A percentile compares a stretch with the other conserved stretches of the same genome.
phyloP scores from a whole-genome alignment of 2,888 invertebrate species.

The Lutraria lutraria region DNA sequence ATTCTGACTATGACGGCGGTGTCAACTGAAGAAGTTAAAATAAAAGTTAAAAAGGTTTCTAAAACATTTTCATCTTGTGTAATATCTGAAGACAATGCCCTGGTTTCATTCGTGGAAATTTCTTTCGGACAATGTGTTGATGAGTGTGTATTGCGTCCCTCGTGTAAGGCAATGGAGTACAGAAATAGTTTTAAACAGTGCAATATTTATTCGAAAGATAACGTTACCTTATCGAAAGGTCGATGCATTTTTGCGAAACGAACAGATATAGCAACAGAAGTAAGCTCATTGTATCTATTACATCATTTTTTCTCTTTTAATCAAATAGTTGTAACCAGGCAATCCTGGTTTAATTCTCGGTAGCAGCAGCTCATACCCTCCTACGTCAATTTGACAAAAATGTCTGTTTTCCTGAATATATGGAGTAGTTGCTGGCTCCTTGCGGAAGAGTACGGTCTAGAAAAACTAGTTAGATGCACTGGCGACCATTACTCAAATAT shows the following conservation, averaged over 20 bases:
- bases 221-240: background rate
- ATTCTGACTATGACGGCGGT: no score
- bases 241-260: background rate
- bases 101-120: background rate
- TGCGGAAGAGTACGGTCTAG: no score
- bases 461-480: no score
- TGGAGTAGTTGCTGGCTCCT: no score
- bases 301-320: no score
- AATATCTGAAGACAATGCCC: background rate
- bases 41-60: background rate
- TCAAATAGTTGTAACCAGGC: no score
- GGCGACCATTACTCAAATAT: no score
- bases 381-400: no score
- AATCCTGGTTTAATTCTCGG: no score
- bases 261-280: background rate
- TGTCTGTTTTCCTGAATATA: no score
- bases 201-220: background rate
- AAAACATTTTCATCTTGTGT: background rate
- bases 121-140: background rate
- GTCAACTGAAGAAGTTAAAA: background rate
- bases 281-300: background rate
- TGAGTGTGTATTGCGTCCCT: background rate
- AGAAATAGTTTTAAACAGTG: background rate
- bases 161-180: background rate
- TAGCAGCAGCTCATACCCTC: no score